Base-by-base conservation (phyloP, 30 jellyfish, hydroid and myxozoan species). In the Turritopsis rubra region DNA sequence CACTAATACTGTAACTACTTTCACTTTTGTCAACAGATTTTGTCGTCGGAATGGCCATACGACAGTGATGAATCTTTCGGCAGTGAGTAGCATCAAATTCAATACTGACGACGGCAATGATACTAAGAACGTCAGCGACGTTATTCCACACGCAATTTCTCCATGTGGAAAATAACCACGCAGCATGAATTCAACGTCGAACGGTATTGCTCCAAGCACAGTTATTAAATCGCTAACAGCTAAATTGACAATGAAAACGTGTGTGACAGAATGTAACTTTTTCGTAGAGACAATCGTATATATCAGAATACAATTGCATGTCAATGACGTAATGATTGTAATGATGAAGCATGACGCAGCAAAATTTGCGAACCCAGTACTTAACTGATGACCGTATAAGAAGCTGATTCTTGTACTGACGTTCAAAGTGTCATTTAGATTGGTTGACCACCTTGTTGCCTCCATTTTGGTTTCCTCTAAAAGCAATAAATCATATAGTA, bases 51-150 rank as follows among this genome's bases (percentile, higher is more conserved):
- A 76, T n/a, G 91, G 89, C 52, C 18, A 75, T 23, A 16, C 4
- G 27, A 79, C 20, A 19, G 89, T 19, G 4, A 85, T 16, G 31
- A 41, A 85, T 25, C 89, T 73, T 78, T 85, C 91, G 24, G 53
- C 75, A 16, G 91, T 85, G 28, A 85, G 71, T 24, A 85, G 65
- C 41, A 26, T 27, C 65, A 85, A 60, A 27, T 77, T 75, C 54
- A 85, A 65, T 22, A 75, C 91, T 16, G 91, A 85, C 27, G 89
- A 52, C 30, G 91, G 91, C 21, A 85, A 52, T 1, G 91, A 85
- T 79, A 78, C n/a, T 29, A 85, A 74, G 71, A 85, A 85, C 52
- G 75, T 66, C 1, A 83, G 65, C 53, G 54, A 16, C 19, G 24
- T 75, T 28, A 75, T 8, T 16, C 79, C 91, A 52, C 91, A 85